Conservation (phyloP, 2,113 vertebrate genomes). For the Myrmecobius fasciatus region DNA sequence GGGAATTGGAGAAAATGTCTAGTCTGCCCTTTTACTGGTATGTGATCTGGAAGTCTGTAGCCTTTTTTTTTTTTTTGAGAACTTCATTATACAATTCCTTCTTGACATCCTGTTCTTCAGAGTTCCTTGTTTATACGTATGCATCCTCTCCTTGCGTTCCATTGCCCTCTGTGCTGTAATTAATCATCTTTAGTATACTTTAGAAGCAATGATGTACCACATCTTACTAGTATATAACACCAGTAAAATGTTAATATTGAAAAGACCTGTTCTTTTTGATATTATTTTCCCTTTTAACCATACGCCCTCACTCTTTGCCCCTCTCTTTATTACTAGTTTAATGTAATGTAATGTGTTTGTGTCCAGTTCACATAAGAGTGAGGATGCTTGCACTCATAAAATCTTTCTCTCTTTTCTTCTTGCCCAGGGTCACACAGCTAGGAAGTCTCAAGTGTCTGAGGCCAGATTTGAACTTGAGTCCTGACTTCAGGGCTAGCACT, state of each 20-base stretch:
- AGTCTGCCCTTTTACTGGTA: neutral
- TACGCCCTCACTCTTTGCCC: neutral
- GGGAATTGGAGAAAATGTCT: neutral
- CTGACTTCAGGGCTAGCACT: no score
- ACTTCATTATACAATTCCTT: neutral
- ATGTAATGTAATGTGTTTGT: neutral
- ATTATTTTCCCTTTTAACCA: neutral
- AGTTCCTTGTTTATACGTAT: neutral
- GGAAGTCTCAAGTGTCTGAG: no score
- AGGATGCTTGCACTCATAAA: neutral
- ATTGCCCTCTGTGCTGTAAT: neutral
- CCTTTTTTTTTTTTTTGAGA: neutral
- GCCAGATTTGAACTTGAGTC: no score
- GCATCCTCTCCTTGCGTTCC: neutral
- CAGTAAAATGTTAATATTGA: neutral
- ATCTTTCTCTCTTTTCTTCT: no score
- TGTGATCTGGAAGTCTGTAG: neutral
- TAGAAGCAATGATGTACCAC: neutral
- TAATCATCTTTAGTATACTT: neutral
- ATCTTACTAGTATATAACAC: neutral
- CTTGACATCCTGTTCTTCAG: neutral
- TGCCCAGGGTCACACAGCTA: no score
- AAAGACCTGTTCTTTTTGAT: neutral
- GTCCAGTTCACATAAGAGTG: neutral
- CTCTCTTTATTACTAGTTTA: neutral